A percentile compares a stretch with the other conserved stretches of the same genome.
Conservation (phyloP, 2,113 vertebrate genomes). For the Caloenas nicobarica region DNA sequence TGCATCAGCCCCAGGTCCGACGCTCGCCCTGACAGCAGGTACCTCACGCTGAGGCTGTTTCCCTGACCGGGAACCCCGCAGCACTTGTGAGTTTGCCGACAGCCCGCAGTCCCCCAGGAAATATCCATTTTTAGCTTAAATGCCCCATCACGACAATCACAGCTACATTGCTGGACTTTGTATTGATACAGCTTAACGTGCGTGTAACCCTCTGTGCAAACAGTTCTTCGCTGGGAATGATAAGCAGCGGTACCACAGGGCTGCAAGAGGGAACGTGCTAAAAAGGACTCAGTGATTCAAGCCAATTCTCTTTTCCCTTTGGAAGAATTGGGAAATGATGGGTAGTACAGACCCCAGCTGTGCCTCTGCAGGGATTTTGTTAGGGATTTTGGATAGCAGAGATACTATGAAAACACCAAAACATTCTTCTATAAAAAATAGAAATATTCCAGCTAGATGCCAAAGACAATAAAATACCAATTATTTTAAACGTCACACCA, state of each 20-base stretch:
- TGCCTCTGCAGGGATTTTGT: background rate
- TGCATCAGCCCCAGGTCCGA: rapidly evolving
- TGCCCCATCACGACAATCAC: background rate
- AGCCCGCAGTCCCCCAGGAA: background rate
- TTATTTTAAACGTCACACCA: background rate
- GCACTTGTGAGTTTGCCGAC: background rate
- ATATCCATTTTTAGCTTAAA: background rate
- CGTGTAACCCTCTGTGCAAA: background rate
- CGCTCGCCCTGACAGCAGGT: rapidly evolving
- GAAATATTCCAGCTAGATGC: background rate
- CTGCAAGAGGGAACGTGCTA: background rate
- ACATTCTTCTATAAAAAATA: background rate
- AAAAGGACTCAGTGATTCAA: background rate
- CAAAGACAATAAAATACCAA: background rate
- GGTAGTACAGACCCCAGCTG: background rate
- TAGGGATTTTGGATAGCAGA: background rate
- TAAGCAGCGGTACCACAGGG: background rate
- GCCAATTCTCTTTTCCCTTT: background rate
- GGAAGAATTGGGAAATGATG: background rate
- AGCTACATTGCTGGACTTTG: rapidly evolving
- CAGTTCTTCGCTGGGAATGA: background rate
- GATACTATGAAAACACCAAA: background rate
- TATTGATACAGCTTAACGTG: background rate
- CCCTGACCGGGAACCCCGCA: background rate
- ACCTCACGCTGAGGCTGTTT: background rate